These are phyloP conservation scores for Myotis findleyi DNA, from an alignment of 2,797 vertebrate genomes.

Conservation along the genomic window DNA sequence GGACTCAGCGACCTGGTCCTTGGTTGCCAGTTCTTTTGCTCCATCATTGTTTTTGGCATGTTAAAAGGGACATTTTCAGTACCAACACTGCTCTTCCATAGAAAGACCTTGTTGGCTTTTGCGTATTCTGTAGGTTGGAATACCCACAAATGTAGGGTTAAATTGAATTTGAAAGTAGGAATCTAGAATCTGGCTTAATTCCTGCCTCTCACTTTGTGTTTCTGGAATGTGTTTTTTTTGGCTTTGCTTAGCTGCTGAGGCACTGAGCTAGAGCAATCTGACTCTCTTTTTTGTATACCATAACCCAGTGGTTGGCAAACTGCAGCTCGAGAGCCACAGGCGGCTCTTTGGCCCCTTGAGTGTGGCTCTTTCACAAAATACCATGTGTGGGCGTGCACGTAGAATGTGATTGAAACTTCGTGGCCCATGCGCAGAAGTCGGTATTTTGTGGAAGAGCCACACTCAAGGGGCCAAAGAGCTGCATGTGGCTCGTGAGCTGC, in stretches of 20 bases:
- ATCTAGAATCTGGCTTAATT: not conserved
- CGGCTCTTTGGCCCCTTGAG: too few species aligned
- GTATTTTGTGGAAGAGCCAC: too few species aligned
- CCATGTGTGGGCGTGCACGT: too few species aligned
- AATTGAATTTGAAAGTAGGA: not conserved
- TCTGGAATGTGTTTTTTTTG: not conserved
- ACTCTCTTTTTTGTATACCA: not conserved
- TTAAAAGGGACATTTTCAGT: not conserved
- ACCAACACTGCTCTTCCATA: not conserved
- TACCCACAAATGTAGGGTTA: not conserved
- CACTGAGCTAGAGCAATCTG: not conserved
- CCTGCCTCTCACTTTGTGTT: not conserved
- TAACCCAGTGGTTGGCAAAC: too few species aligned
- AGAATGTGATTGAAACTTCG: too few species aligned
- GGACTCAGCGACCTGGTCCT: not conserved
- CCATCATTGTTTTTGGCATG: rapidly evolving
- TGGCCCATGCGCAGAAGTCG: too few species aligned
- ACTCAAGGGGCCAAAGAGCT: too few species aligned
- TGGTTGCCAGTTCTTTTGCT: not conserved
- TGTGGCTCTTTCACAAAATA: too few species aligned
- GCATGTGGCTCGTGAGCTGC: too few species aligned
- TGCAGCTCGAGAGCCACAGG: too few species aligned
- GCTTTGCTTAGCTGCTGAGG: not conserved
- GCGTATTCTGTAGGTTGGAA: not conserved
- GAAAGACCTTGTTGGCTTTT: not conserved